Conservation (phyloP, 2,888 invertebrate species). For the Ophion costatus region DNA sequence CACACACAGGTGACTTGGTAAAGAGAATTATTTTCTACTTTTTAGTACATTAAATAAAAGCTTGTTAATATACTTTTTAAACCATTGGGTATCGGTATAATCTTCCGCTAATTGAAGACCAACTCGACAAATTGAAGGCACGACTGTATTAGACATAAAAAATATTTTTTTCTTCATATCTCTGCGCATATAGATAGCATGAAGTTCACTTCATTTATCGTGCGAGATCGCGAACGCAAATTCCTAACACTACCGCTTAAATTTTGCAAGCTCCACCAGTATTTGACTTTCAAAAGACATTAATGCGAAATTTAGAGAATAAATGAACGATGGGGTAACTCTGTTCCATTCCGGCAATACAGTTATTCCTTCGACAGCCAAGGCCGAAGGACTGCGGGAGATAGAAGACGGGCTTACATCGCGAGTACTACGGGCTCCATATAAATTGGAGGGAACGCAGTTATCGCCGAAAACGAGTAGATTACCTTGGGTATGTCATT, state of each 20-base stretch:
- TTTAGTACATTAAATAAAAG: too few species aligned
- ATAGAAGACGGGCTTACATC: neutral
- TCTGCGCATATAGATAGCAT: neutral
- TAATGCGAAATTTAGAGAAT: neutral
- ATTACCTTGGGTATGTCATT: neutral
- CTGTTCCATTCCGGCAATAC: neutral
- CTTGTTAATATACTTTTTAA: too few species aligned
- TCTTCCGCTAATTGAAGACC: neutral
- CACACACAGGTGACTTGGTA: too few species aligned
- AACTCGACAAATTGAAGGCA: neutral
- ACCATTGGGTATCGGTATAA: too few species aligned
- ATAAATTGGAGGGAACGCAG: slow-evolving; percentile 5
- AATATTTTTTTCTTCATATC: too few species aligned
- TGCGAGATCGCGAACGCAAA: too few species aligned
- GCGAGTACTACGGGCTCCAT: slow-evolving; percentile 3
- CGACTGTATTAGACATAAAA: neutral
- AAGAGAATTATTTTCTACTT: too few species aligned
- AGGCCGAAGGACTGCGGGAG: neutral
- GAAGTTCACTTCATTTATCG: too few species aligned
- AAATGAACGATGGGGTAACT: neutral
- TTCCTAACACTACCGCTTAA: too few species aligned
- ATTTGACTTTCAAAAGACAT: neutral
- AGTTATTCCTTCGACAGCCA: neutral
- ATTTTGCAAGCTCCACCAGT: too few species aligned
- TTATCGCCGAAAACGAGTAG: slow-evolving; percentile 3